These are phyloP conservation scores for Drosophila cyrtoloma DNA, from an alignment of 2,888 invertebrate species.

Conservation along the genomic window DNA sequence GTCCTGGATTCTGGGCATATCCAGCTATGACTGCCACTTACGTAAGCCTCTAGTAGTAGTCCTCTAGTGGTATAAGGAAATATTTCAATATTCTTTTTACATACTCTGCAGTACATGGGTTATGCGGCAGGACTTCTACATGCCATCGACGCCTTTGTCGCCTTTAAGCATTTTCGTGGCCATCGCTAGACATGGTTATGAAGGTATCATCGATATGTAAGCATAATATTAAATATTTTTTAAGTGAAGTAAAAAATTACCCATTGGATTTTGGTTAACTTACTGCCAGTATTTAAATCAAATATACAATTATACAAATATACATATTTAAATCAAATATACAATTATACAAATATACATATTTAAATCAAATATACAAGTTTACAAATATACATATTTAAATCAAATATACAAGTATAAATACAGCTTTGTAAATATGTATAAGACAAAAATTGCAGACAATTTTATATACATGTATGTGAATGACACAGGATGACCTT, in stretches of 20 bases:
- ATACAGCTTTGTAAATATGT: background rate
- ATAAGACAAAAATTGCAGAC: background rate
- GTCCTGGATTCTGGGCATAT: slow-evolving; percentile 92
- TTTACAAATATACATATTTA: too few species aligned
- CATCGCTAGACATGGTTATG: slow-evolving; percentile 85
- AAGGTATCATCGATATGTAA: too few species aligned
- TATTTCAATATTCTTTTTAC: background rate
- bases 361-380: too few species aligned
- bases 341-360: too few species aligned
- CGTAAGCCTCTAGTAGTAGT: slow-evolving; percentile 87
- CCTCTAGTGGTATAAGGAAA: too few species aligned
- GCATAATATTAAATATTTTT: background rate
- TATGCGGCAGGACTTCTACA: slow-evolving; percentile 91
- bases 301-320: background rate
- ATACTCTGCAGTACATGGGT: slow-evolving; percentile 90
- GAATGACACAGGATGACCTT: background rate
- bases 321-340: too few species aligned
- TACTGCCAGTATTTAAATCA: background rate
- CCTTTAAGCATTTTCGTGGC: slow-evolving; percentile 89
- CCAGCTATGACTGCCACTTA: slow-evolving; percentile 96
- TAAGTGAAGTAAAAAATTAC: background rate
- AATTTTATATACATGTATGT: too few species aligned
- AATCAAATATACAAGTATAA: background rate
- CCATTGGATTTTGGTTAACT: background rate
- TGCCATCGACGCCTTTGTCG: slow-evolving; percentile 92